phyloP scores from a whole-genome alignment of 2,888 invertebrate species.

The Terebella lapidaria region DNA sequence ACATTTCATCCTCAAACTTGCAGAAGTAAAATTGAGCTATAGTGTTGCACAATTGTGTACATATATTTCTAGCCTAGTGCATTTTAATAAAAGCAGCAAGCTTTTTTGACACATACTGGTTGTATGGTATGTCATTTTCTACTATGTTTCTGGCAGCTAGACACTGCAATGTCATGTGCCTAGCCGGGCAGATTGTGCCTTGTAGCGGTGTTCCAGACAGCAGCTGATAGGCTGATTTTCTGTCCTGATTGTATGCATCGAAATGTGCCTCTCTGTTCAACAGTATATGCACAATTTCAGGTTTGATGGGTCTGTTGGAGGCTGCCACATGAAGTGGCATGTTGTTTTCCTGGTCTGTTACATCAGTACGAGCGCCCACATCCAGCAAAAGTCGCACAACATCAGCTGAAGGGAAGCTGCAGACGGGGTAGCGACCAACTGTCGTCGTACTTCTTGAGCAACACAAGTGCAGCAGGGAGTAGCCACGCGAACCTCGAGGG shows the following conservation, averaged over 20 bases:
- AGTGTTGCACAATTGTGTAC: too few relatives aligned
- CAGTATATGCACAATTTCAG: slow-evolving; percentile 68
- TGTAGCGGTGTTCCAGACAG: slow-evolving; percentile 39
- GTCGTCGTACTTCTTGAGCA: slow-evolving; percentile 71
- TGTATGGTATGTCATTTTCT: slow-evolving; percentile 59
- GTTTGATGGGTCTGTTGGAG: slow-evolving; percentile 66
- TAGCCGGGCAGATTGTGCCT: slow-evolving; percentile 41
- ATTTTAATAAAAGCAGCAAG: slow-evolving; percentile 46
- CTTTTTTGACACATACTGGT: slow-evolving; percentile 39
- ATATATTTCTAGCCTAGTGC: too few relatives aligned
- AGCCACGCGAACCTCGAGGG: slow-evolving; percentile 55
- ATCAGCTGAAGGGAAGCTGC: slow-evolving; percentile 68
- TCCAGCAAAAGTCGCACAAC: slow-evolving; percentile 61
- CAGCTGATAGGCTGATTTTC: slow-evolving; percentile 42
- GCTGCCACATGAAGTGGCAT: slow-evolving; percentile 83
- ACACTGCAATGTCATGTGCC: slow-evolving; percentile 46
- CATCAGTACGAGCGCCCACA: slow-evolving; percentile 78
- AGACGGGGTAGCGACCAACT: slow-evolving; percentile 66
- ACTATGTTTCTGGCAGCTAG: slow-evolving; percentile 60
- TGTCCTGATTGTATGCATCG: slow-evolving; percentile 60
- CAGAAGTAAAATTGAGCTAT: too few relatives aligned
- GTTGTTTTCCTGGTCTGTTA: slow-evolving; percentile 76
- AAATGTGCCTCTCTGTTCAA: slow-evolving; percentile 79
- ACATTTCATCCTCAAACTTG: too few relatives aligned
- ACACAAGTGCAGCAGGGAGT: slow-evolving; percentile 66